phyloP scores from a whole-genome alignment of 2,888 invertebrate genomes.

The Mechanitis messenoides region DNA sequence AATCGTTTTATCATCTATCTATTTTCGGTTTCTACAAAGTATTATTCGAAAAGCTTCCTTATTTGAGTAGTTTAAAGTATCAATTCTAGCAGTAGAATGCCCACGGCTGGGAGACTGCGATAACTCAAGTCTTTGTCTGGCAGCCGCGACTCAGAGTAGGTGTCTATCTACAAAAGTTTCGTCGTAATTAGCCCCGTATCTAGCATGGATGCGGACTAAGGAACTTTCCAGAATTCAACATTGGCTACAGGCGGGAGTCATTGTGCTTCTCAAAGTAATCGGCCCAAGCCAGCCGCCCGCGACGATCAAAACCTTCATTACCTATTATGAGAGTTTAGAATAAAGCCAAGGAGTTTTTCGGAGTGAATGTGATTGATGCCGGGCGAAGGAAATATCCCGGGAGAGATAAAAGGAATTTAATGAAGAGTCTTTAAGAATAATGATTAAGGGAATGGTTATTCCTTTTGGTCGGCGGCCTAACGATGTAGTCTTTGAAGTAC shows the following conservation, averaged over 20 bases:
- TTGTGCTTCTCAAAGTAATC: conserved; percentile 74
- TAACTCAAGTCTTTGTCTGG: conserved; percentile 73
- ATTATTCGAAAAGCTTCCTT: conserved; percentile 43
- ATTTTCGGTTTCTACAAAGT: conserved; percentile 39
- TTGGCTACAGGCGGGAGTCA: conserved; percentile 69
- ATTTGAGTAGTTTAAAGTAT: conserved; percentile 41
- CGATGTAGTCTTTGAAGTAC: conserved; percentile 70
- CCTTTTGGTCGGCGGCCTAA: conserved; percentile 70
- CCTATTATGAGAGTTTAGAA: conserved; percentile 77
- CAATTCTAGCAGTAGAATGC: conserved; percentile 41
- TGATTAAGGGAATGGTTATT: conserved; percentile 76
- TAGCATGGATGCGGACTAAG: conserved; percentile 67
- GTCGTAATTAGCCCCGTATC: conserved; percentile 72
- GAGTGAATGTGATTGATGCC: conserved; percentile 76
- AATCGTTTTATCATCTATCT: conserved; percentile 51
- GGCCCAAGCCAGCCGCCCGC: conserved; percentile 65
- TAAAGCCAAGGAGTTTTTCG: conserved; percentile 76
- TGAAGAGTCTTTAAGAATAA: conserved; percentile 77
- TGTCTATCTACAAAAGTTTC: conserved; percentile 75
- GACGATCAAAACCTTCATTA: conserved; percentile 73
- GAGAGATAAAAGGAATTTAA: conserved; percentile 77
- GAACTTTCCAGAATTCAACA: conserved; percentile 72
- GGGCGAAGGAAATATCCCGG: conserved; percentile 72
- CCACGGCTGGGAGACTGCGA: conserved; percentile 66
- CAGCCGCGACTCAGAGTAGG: conserved; percentile 68